Conservation (phyloP, 2,797 vertebrate species). For the Psittacula echo region DNA sequence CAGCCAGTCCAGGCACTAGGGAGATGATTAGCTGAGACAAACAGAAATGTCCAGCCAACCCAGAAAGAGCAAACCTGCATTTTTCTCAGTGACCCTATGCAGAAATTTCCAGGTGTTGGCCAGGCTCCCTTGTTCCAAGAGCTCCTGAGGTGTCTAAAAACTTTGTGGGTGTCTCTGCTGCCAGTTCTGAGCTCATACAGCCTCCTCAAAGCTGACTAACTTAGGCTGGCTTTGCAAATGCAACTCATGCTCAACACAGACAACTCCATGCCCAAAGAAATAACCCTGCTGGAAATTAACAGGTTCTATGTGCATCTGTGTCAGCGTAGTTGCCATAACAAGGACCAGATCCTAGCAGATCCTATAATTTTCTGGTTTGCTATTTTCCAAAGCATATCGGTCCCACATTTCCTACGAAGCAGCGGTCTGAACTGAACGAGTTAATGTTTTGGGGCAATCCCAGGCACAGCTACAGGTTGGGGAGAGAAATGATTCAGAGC, state of each 20-base stretch:
- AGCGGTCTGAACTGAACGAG: not conserved
- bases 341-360: not conserved
- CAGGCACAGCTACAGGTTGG: not conserved
- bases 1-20: not conserved
- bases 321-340: not conserved
- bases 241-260: not conserved
- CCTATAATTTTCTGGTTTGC: not conserved
- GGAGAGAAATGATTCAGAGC: not conserved
- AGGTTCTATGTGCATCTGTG: not conserved
- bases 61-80: not conserved
- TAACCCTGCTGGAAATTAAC: not conserved
- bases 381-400: not conserved
- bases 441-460: not conserved
- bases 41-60: not conserved
- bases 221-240: not conserved
- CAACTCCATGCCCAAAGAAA: not conserved
- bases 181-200: not conserved
- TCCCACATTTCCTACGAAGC: not conserved
- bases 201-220: rapidly evolving
- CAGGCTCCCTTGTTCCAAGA: not conserved
- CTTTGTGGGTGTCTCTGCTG: not conserved
- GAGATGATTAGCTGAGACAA: not conserved
- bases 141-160: not conserved
- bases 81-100: not conserved
- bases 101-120: not conserved